Base-by-base conservation (phyloP, 2,113 vertebrate genomes). In the Esox niger region DNA sequence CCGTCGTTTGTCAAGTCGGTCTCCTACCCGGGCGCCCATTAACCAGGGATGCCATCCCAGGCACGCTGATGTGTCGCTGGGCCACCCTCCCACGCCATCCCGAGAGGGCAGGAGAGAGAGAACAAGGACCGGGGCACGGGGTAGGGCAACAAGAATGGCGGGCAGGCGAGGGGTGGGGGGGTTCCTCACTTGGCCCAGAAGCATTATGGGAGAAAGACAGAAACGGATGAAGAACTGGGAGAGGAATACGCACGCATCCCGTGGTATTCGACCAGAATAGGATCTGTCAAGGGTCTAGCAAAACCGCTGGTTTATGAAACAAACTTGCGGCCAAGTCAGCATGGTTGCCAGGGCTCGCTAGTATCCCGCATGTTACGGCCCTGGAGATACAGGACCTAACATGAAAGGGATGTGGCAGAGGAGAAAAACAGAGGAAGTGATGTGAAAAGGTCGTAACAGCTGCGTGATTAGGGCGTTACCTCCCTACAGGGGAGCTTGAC, bases 1-100 rank as follows among this genome's bases (percentile, higher is more conserved):
- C 74, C 6, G 7, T 64, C 38, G 47, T 76, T 79, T 57, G 58
- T 77, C 68, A 73, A 43, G 58, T 47, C 52, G 59, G 25, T 35
- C 32, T 30, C 60, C 25, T 29, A 31, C 15, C 52, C 66, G 47
- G 52, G 61, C 64, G 64, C 57, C 57, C 61, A 67, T 71, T 68
- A 70, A 63, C 6, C 21, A n/a, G 23, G 47, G 61, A 30, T 38
- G 29, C 33, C 65, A 49, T 47, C 33, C 57, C 56, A 54, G 38
- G n/a, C 6, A 8, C 17, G 38, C 38, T 43, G 38, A 17, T 2
- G 47, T 6, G 47, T n/a, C 7, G n/a, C n/a, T 6, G 8, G 6
- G 20, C 47, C 47, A 21, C 47, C 47, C 38, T 43, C 38, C 8
- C 47, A 52, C n/a, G n/a, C 47, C 7, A n/a, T 52, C 11, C 47